Conservation (phyloP, 1,140 invertebrate species). For the Pogonomyrmex barbatus region DNA sequence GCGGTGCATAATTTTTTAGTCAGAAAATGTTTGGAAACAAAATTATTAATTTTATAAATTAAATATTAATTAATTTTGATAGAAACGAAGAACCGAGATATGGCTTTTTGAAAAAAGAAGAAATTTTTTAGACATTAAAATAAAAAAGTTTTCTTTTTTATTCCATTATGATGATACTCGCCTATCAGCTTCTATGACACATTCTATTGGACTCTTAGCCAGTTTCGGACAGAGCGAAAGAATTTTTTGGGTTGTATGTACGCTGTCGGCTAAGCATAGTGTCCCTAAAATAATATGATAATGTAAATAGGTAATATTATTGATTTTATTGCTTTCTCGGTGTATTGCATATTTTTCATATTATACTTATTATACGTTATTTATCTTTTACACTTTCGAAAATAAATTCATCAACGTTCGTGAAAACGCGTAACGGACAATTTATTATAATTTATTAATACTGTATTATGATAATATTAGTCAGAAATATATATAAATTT, state of each 20-base stretch:
- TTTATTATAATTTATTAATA: not conserved
- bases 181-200: slow-evolving; percentile 89
- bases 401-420: not conserved
- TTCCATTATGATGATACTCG: slow-evolving; percentile 72
- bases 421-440: not conserved
- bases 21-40: too few species aligned
- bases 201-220: slow-evolving; percentile 87
- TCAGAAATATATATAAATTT: not conserved
- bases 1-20: too few species aligned
- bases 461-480: not conserved
- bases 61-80: not conserved
- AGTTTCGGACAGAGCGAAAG: slow-evolving; percentile 88
- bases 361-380: not conserved
- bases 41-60: too few species aligned
- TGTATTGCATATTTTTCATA: not conserved
- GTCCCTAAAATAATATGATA: slow-evolving; percentile 86
- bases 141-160: not conserved
- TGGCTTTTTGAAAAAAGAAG: not conserved
- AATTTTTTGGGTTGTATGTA: slow-evolving; percentile 87
- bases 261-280: slow-evolving; percentile 89
- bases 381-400: not conserved
- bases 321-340: not conserved
- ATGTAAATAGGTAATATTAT: not conserved
- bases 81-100: not conserved
- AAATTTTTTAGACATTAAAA: not conserved